Evolutionary conservation across 2,797 vertebrate genomes (phyloP).

Genomic region (Eutrigla gurnardus): DNA sequence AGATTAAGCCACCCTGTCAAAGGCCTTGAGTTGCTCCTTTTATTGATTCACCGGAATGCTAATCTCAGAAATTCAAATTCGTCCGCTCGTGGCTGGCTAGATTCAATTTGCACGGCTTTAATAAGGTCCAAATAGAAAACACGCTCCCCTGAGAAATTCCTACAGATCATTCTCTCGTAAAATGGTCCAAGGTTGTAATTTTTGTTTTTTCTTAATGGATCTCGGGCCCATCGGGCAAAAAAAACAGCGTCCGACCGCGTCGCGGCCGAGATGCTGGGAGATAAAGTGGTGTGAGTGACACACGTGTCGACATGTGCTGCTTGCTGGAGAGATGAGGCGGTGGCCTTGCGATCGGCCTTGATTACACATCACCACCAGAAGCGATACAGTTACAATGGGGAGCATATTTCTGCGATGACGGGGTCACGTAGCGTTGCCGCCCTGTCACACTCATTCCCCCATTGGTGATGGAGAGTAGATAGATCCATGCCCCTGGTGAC

Average conservation of each 20-base stretch:
- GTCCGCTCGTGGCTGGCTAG: constrained; percentile 29
- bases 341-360: constrained; percentile 54
- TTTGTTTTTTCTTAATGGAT: neutral
- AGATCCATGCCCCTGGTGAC: constrained; percentile 26
- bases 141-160: constrained; percentile 38
- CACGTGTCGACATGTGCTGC: constrained; percentile 22
- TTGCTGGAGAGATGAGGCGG: constrained; percentile 28
- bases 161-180: constrained; percentile 37
- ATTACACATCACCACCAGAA: constrained; percentile 47
- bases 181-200: constrained; percentile 30
- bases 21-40: constrained; percentile 40
- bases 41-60: constrained; percentile 60
- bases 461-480: constrained; percentile 35
- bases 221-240: constrained; percentile 4
- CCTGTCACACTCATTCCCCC: constrained; percentile 23
- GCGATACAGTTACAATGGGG: constrained; percentile 44
- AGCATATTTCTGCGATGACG: constrained; percentile 49
- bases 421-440: constrained; percentile 15
- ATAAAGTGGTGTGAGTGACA: constrained; percentile 36
- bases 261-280: constrained; percentile 10
- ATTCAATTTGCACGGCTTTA: constrained; percentile 56
- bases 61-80: constrained; percentile 56
- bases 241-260: constrained; percentile 36
- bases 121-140: constrained; percentile 49
- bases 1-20: constrained; percentile 47